Conservation (phyloP, 2,113 vertebrate genomes). For the Spermophilus dauricus region DNA sequence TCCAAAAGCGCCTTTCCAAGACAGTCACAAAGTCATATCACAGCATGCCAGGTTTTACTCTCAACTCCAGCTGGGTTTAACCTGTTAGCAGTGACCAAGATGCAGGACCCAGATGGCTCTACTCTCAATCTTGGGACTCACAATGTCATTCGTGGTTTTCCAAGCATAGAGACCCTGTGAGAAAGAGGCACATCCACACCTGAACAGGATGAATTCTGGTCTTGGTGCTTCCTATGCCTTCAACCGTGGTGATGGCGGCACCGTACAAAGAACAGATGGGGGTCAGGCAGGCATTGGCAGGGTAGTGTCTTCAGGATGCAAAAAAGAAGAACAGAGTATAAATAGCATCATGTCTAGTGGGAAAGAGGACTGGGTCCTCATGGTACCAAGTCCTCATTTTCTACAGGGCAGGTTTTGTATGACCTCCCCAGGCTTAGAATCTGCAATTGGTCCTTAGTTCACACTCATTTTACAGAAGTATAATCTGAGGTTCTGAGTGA, state of each 20-base stretch:
- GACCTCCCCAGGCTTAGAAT: neutral
- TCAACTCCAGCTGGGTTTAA: neutral
- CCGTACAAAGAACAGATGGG: slow-evolving; percentile 92
- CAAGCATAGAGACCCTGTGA: neutral
- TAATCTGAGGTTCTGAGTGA: neutral
- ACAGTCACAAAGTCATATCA: neutral
- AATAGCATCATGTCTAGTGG: neutral
- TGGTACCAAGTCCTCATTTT: neutral
- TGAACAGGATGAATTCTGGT: slow-evolving; percentile 92
- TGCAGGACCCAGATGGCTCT: neutral
- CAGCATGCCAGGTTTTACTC: neutral
- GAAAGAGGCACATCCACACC: slow-evolving; percentile 84
- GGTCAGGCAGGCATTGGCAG: slow-evolving; percentile 91
- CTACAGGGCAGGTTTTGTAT: neutral
- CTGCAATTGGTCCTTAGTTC: neutral
- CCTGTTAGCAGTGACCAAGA: neutral
- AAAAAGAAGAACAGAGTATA: slow-evolving; percentile 43
- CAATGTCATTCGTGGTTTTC: neutral
- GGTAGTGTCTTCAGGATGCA: slow-evolving; percentile 88
- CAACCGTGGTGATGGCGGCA: slow-evolving; percentile 91
- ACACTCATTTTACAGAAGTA: neutral
- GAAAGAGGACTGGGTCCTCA: neutral
- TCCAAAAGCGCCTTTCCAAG: neutral
- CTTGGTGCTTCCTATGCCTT: slow-evolving; percentile 92
- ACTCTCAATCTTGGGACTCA: neutral